These are phyloP conservation scores for Triops cancriformis DNA, from an alignment of 1,140 invertebrate genomes.

Conservation along the genomic window DNA sequence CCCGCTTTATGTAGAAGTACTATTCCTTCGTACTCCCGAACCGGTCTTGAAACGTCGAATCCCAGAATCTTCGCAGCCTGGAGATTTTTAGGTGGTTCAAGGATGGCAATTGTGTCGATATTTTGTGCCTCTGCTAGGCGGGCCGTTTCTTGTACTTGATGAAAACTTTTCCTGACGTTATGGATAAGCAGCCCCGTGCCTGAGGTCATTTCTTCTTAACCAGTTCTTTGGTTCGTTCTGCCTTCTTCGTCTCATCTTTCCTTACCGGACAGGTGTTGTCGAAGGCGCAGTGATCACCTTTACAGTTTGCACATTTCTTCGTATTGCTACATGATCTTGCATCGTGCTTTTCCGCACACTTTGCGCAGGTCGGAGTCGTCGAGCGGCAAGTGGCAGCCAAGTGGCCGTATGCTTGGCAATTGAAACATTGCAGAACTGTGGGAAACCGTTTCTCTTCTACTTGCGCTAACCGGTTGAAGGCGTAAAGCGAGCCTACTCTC, in stretches of 20 bases:
- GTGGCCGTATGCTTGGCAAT: constrained; percentile 16
- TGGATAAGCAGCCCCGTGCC: too few relatives aligned
- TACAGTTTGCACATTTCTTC: constrained; percentile 1
- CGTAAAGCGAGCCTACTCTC: neutral
- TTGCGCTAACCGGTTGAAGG: constrained; percentile 15
- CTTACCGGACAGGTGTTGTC: neutral
- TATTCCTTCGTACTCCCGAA: too few relatives aligned
- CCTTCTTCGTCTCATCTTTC: neutral
- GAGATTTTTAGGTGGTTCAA: too few relatives aligned
- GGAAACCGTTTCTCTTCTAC: neutral
- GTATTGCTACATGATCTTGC: neutral
- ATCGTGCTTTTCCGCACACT: neutral
- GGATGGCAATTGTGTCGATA: too few relatives aligned
- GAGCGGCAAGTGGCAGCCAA: neutral
- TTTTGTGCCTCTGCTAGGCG: too few relatives aligned
- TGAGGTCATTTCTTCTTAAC: too few relatives aligned
- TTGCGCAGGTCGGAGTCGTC: neutral
- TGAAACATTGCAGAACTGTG: constrained; percentile 2
- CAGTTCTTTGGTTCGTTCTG: neutral
- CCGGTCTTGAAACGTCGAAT: too few relatives aligned
- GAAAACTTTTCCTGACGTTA: too few relatives aligned
- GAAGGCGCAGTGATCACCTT: constrained; percentile 6
- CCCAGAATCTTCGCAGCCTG: too few relatives aligned
- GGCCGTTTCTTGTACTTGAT: too few relatives aligned
- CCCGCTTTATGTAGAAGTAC: too few relatives aligned